These are phyloP conservation scores for Melangyna quadrimaculata DNA, from an alignment of 2,888 invertebrate genomes.

Conservation along the genomic window DNA sequence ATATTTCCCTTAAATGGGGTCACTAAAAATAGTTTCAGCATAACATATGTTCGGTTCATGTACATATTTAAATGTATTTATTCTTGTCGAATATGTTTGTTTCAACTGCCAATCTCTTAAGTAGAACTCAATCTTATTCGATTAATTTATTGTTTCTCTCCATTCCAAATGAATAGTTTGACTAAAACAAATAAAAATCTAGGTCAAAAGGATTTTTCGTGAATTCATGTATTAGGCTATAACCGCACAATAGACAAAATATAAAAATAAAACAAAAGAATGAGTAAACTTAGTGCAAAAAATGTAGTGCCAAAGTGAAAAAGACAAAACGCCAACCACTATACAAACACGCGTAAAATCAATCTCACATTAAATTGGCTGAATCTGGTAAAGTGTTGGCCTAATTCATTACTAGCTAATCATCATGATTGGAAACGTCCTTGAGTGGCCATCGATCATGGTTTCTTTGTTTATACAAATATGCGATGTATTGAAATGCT, in stretches of 20 bases:
- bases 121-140: background rate
- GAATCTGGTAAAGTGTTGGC: background rate
- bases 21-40: background rate
- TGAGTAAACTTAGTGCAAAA: background rate
- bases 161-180: background rate
- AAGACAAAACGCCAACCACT: background rate
- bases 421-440: background rate
- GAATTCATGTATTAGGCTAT: background rate
- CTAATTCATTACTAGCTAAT: constrained; percentile 9
- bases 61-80: background rate
- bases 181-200: background rate
- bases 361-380: background rate
- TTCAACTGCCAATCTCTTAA: background rate
- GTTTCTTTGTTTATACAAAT: background rate
- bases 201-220: constrained; percentile 42
- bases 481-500: background rate
- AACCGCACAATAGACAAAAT: background rate
- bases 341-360: background rate
- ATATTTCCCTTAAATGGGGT: background rate
- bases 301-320: background rate
- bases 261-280: background rate
- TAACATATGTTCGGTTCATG: background rate
- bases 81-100: background rate
- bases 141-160: constrained; percentile 9
- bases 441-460: background rate